Evolutionary conservation across 1,140 invertebrate species (phyloP), one percentile per base, ranked within the genome.

Genomic region (Aphelenchoides avenae): DNA sequence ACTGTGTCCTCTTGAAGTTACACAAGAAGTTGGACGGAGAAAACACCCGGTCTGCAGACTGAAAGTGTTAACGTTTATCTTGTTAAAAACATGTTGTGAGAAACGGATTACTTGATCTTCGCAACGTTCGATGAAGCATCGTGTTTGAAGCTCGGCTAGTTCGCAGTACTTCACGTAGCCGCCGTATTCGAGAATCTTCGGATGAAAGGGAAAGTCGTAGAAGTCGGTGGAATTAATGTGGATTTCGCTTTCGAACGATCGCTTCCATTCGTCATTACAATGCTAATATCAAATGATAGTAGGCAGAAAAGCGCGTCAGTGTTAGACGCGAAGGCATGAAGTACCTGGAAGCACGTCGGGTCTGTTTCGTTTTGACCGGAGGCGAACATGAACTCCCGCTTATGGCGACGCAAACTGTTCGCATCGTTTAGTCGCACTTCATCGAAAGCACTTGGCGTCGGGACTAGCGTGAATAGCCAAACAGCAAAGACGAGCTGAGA

Each of bases 1-100:
- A 75, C 13, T 60, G 63, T 20, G 26, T 46, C 39, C 68, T n/a
- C 59, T 77, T 77, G 48, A 75, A 75, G 27, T 64, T 39, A 44
- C 73, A 75, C 9, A 75, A 31, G 48, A 75, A 77, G 51, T 75
- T 75, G 15, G 73, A 67, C 2, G 73, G 73, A 6, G 74, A 77
- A 47, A 76, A 75, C 1, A 75, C 66, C n/a, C 64, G 59, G 47
- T 77, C 73, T 18, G 73, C 73, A 5, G 58, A 58, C 67, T 73
- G 31, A 34, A 62, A 57, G 6, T 36, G 13, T 37, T 41, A n/a
- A 5, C 37, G n/a, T 15, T 31, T 15, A 52, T 11, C 9, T 3
- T 7, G 11, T 26, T 24, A 5, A 36, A 46, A 26, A 34, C 11
- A 44, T 20, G 6, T 24, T 33, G 24, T n/a, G 31, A n/a, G n/a